These are phyloP conservation scores for Heliconius charithonia DNA, from an alignment of 2,888 invertebrate genomes.

Conservation along the genomic window DNA sequence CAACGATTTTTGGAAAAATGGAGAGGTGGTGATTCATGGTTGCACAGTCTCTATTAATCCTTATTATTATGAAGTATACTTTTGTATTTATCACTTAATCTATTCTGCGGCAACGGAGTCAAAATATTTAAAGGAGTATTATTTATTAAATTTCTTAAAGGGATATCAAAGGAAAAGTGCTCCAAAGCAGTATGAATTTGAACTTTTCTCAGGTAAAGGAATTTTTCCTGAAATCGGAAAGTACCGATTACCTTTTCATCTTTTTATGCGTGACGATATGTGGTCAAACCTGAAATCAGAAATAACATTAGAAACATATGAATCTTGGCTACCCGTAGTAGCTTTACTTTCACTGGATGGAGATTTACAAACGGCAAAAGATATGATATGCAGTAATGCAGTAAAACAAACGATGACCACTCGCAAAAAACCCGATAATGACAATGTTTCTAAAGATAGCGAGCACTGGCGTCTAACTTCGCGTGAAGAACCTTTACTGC, in stretches of 20 bases:
- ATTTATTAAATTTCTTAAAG: slow-evolving; percentile 74
- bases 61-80: slow-evolving; percentile 78
- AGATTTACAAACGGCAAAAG: slow-evolving; percentile 75
- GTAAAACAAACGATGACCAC: slow-evolving; percentile 81
- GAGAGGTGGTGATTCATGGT: slow-evolving; percentile 76
- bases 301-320: slow-evolving; percentile 79
- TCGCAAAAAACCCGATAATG: slow-evolving; percentile 64
- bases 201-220: slow-evolving; percentile 78
- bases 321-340: slow-evolving; percentile 76
- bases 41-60: slow-evolving; percentile 75
- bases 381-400: slow-evolving; percentile 82
- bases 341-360: slow-evolving; percentile 71
- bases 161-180: slow-evolving; percentile 71
- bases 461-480: slow-evolving; percentile 75
- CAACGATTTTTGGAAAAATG: slow-evolving; percentile 78
- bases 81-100: slow-evolving; percentile 73
- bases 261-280: slow-evolving; percentile 79
- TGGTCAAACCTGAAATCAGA: slow-evolving; percentile 81
- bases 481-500: slow-evolving; percentile 73
- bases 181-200: slow-evolving; percentile 80
- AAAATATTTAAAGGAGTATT: slow-evolving; percentile 70
- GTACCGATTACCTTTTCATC: slow-evolving; percentile 77
- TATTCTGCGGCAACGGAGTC: slow-evolving; percentile 61
- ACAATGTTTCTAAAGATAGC: slow-evolving; percentile 61
- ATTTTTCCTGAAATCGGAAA: slow-evolving; percentile 81